A percentile compares a stretch with the other conserved stretches of the same genome.
phyloP scores from a whole-genome alignment of 2,888 invertebrate genomes.

The Tetheella fluctuosa region DNA sequence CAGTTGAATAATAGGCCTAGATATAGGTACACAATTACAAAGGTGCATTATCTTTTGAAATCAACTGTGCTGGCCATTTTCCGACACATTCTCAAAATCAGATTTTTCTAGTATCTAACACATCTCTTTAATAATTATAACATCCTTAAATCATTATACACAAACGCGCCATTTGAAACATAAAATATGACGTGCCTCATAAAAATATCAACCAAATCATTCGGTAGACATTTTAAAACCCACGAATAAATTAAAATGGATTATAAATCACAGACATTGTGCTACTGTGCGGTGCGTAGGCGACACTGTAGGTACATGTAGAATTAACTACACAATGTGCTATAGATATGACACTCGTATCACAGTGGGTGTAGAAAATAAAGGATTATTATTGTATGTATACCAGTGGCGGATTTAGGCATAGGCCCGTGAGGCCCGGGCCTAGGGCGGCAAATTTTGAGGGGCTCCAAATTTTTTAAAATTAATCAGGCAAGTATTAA shows the following conservation, averaged over 20 bases:
- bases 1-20: no score
- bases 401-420: no score
- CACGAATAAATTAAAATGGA: constrained; percentile 49
- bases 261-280: constrained; percentile 46
- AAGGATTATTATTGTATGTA: no score
- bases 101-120: not conserved
- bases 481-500: no score
- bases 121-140: not conserved
- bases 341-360: not conserved
- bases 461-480: no score
- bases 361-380: not conserved
- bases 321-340: not conserved
- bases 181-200: constrained; percentile 39
- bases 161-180: constrained; percentile 13
- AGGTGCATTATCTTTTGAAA: no score
- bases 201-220: constrained; percentile 58
- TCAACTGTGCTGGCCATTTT: no score
- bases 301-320: not conserved
- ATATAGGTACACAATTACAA: not conserved
- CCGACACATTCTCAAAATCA: no score
- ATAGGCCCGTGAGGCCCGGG: no score
- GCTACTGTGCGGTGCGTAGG: constrained; percentile 30
- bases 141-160: constrained; percentile 11
- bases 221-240: constrained; percentile 36
- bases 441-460: no score